phyloP scores from a whole-genome alignment of 2,113 vertebrate species.

The Myrmecophaga tridactyla region DNA sequence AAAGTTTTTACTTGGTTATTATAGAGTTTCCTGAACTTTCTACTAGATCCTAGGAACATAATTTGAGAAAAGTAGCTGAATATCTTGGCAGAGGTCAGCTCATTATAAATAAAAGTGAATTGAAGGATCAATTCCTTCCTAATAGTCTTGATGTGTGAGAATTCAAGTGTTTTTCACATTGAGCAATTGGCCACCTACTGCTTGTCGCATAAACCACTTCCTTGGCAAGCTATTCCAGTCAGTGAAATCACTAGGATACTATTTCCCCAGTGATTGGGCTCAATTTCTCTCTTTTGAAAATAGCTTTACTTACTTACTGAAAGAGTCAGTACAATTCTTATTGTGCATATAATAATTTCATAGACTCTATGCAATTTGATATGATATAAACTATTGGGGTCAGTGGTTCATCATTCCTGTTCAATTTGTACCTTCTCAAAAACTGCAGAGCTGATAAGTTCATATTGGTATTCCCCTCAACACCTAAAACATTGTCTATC shows the following conservation, averaged over 20 bases:
- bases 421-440: neutral
- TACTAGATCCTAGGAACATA: neutral
- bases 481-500: neutral
- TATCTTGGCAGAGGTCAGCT: neutral
- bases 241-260: neutral
- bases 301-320: neutral
- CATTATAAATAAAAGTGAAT: neutral
- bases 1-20: neutral
- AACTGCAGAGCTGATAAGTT: neutral
- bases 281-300: neutral
- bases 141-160: neutral
- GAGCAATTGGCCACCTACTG: neutral
- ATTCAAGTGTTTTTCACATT: neutral
- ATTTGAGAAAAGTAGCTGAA: neutral
- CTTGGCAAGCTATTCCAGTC: neutral
- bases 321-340: neutral
- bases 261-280: neutral
- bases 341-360: neutral
- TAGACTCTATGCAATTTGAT: neutral
- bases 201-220: neutral
- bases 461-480: neutral
- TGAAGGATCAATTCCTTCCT: neutral
- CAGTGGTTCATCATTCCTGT: neutral
- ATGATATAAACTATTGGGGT: neutral
- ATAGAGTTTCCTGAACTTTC: neutral